Evolutionary conservation across 2,797 vertebrate genomes (phyloP), one percentile per base, ranked within the genome.

Genomic region (Eutrigla gurnardus): DNA sequence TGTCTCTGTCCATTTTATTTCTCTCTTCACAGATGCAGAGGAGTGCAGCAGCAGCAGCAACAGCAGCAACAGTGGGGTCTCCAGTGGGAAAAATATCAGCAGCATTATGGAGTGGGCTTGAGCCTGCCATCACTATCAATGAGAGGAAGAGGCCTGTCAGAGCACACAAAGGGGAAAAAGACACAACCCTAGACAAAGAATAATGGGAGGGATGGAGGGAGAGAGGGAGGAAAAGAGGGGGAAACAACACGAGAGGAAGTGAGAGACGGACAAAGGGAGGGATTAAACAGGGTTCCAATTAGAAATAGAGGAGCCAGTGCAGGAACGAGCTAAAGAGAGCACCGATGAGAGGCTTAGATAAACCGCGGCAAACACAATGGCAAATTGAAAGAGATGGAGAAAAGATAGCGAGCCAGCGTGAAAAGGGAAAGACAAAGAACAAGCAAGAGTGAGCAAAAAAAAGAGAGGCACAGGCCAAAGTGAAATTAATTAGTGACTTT

Each of bases 51-150:
- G 76, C 64, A 75, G 47, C 57, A 61, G 61, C 73, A 85, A 85
- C 87, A 36, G 47, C 25, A 25, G 25, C 90, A 90, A 86, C 89
- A 88, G 88, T 89, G 91, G 91, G 91, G 92, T 92, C 88, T 93
- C 87, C 86, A 86, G 82, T 90, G 92, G 90, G 89, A 90, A 91
- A 93, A 92, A 92, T 90, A 93, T 92, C 88, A 85, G 88, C 86
- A 77, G 86, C 83, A 90, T 92, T 94, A 92, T 93, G 83, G 79
- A 91, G 86, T 66, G 81, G 85, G 84, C 85, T 81, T 85, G 90
- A 91, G 89, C 83, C 88, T 93, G 91, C 93, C 92, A 93, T 91
- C 89, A 62, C 87, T 88, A 91, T 93, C 92, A 93, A 93, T 91
- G 88, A 89, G 91, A 93, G 90, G 93, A 93, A 94, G 90, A 91